Percentiles rank a stretch among this genome's conserved stretches.
phyloP scores from a whole-genome alignment of 2,888 invertebrate species.

The Clanis bilineata region DNA sequence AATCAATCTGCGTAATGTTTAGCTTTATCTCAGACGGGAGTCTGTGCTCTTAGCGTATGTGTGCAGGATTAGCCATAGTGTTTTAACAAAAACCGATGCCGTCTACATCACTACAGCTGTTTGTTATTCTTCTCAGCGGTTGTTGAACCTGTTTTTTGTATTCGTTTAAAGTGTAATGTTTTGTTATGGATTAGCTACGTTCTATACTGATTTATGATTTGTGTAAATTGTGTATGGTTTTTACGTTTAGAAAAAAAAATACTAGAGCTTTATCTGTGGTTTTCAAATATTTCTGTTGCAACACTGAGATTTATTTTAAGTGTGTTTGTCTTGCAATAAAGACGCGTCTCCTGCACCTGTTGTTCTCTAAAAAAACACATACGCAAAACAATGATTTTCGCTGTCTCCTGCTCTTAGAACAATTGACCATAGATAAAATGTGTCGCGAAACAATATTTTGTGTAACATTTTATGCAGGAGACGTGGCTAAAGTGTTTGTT shows the following conservation, averaged over 20 bases:
- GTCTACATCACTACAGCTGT: conserved; percentile 19
- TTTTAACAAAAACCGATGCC: not conserved
- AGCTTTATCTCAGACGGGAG: not conserved
- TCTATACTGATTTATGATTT: not conserved
- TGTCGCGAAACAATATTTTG: no score
- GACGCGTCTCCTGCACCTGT: no score
- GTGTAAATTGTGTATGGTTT: no score
- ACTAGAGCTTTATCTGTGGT: not conserved
- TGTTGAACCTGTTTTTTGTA: conserved; percentile 27
- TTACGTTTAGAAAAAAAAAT: not conserved
- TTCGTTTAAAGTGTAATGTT: conserved; percentile 16
- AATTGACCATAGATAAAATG: no score
- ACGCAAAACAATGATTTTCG: no score
- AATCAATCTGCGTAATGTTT: not conserved
- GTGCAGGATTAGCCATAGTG: conserved; percentile 5
- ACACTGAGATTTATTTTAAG: no score
- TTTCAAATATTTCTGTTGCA: not conserved
- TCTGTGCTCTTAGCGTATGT: not conserved
- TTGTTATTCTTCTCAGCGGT: conserved; percentile 28
- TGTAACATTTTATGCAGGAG: no score
- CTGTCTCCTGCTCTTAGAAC: no score
- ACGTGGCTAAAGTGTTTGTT: no score
- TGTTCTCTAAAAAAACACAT: no score
- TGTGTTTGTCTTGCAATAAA: no score
- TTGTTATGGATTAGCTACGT: not conserved